These are phyloP conservation scores for Benitochromis conjunctus DNA, from an alignment of 2,113 vertebrate genomes.

Conservation along the genomic window DNA sequence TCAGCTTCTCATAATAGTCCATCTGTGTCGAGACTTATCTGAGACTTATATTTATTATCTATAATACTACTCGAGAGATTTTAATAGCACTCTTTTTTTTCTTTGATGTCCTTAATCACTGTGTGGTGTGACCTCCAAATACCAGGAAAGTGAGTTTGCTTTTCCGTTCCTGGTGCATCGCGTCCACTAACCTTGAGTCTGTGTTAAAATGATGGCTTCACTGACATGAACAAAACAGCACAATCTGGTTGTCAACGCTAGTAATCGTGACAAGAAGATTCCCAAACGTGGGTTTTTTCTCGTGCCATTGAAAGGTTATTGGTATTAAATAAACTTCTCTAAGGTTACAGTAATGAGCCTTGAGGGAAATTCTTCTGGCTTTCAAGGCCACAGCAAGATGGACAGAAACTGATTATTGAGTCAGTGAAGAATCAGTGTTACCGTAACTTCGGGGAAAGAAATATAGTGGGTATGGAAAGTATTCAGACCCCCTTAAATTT, in stretches of 20 bases:
- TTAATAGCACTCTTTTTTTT: not conserved
- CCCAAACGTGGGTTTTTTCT: fast-evolving
- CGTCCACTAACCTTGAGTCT: not conserved
- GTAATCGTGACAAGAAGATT: not conserved
- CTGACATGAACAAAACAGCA: not conserved
- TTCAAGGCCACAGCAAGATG: not conserved
- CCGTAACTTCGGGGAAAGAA: not conserved
- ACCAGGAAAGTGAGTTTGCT: fast-evolving
- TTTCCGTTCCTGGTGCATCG: fast-evolving
- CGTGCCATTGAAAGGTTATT: not conserved
- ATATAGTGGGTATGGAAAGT: no score
- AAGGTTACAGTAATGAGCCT: not conserved
- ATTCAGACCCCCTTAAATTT: no score
- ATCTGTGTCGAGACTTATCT: not conserved
- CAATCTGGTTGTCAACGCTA: not conserved
- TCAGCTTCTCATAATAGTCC: not conserved
- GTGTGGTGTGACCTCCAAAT: not conserved
- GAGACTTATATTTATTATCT: not conserved
- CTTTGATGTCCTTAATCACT: not conserved
- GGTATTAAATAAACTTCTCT: not conserved
- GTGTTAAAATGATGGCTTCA: not conserved
- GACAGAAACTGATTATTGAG: not conserved
- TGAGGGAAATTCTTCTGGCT: not conserved
- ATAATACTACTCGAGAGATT: not conserved
- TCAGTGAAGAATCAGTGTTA: not conserved